A percentile compares a stretch with the other conserved stretches of the same genome.
Evolutionary conservation across 1,140 invertebrate genomes (phyloP).

Genomic region (Drosophila ogumai): DNA sequence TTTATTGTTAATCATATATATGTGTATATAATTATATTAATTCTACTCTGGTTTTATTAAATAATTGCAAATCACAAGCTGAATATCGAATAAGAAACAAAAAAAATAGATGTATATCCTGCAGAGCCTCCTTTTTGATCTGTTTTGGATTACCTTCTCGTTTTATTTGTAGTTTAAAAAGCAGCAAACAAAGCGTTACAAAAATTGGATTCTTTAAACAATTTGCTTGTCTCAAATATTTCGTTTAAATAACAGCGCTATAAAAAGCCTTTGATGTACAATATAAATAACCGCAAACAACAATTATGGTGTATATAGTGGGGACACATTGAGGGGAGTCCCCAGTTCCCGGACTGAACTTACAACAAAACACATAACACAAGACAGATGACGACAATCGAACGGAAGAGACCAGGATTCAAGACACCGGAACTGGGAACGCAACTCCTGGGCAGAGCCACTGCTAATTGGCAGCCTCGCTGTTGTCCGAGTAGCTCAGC

Average conservation of each 20-base stretch:
- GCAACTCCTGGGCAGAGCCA: constrained; percentile 19
- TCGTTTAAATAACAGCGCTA: constrained; percentile 74
- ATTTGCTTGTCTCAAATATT: constrained; percentile 73
- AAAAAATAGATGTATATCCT: constrained; percentile 25
- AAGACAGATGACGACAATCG: constrained; percentile 43
- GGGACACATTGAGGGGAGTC: constrained; percentile 9
- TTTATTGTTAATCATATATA: constrained; percentile 67
- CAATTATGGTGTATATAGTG: constrained; percentile 65
- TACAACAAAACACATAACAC: constrained; percentile 51
- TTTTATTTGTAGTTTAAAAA: constrained; percentile 58
- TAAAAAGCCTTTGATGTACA: constrained; percentile 73
- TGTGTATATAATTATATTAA: constrained; percentile 62
- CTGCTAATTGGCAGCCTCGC: constrained; percentile 65
- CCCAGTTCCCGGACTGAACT: constrained; percentile 41
- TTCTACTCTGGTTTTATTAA: constrained; percentile 62
- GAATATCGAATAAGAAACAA: constrained; percentile 68
- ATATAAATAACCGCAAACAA: constrained; percentile 76
- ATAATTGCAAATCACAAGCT: constrained; percentile 81
- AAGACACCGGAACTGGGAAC: constrained; percentile 45
- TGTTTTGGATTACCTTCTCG: constrained; percentile 29
- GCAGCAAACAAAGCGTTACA: constrained; percentile 75
- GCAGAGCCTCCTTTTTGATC: constrained; percentile 24
- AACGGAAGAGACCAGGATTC: constrained; percentile 23
- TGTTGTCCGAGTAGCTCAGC: constrained; percentile 75
- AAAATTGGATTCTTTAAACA: constrained; percentile 75